Percentiles rank a stretch among this genome's conserved stretches.
Evolutionary conservation across 2,888 invertebrate genomes (phyloP).

Genomic region (Athalia cordata): DNA sequence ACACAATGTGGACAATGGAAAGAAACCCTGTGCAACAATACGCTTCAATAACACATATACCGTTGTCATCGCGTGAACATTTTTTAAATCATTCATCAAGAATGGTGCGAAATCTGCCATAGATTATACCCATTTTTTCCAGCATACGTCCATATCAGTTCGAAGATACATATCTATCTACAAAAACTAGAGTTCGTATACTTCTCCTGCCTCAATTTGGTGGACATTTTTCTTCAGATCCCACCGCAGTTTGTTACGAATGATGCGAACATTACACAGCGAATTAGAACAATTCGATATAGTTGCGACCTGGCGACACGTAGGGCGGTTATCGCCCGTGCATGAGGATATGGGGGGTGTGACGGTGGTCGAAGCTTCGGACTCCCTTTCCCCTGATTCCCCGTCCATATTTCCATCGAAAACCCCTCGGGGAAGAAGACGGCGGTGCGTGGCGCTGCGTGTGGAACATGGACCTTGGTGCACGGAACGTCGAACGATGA

Average conservation of each 20-base stretch:
- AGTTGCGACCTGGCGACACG: constrained; percentile 9
- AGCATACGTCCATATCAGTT: no score
- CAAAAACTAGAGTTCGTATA: no score
- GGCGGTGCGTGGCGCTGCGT: constrained; percentile 40
- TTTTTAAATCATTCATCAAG: constrained; percentile 12
- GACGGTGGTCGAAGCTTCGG: constrained; percentile 9
- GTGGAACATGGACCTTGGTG: constrained; percentile 40
- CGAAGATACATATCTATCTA: no score
- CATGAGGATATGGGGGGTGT: constrained; percentile 10
- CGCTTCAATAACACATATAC: constrained; percentile 12
- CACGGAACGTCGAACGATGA: constrained; percentile 29
- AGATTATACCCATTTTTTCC: no score
- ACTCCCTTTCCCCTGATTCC: background rate
- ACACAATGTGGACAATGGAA: background rate
- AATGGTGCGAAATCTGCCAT: background rate
- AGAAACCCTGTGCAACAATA: no score
- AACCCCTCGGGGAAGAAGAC: constrained; percentile 24
- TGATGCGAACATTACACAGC: no score
- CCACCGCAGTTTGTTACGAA: no score
- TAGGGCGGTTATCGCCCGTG: constrained; percentile 1
- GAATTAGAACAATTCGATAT: no score
- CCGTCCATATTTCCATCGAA: background rate
- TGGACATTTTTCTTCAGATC: no score
- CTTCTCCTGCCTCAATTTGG: no score
- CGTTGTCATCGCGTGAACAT: background rate